A percentile compares a stretch with the other conserved stretches of the same genome.
Evolutionary conservation across 2,888 invertebrate species (phyloP).

Genomic region (Sympetrum striolatum): DNA sequence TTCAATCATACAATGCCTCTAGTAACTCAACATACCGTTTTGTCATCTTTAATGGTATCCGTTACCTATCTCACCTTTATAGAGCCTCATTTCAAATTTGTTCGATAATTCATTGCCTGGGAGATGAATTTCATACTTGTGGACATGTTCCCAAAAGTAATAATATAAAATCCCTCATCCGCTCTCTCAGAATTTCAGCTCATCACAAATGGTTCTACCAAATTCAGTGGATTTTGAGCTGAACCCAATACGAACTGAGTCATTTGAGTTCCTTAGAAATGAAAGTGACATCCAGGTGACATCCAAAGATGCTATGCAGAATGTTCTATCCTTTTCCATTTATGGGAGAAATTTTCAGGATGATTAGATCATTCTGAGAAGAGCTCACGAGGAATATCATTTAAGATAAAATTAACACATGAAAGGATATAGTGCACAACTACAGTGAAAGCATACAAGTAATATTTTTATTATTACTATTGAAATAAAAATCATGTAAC

Average conservation of each 20-base stretch:
- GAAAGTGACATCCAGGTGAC: not conserved
- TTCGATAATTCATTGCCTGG: constrained; percentile 63
- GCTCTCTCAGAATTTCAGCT: not conserved
- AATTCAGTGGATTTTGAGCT: not conserved
- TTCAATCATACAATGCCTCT: not conserved
- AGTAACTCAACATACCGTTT: constrained; percentile 62
- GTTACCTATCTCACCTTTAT: constrained; percentile 58
- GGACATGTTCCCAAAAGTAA: not conserved
- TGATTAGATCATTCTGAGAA: too few species aligned
- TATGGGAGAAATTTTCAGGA: not conserved
- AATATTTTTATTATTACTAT: too few species aligned
- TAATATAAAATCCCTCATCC: not conserved
- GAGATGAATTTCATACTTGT: constrained; percentile 51
- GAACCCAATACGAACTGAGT: not conserved
- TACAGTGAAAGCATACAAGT: too few species aligned
- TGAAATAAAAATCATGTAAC: too few species aligned
- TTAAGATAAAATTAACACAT: too few species aligned
- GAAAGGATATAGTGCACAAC: too few species aligned
- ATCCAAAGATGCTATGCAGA: not conserved
- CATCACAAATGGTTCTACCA: not conserved
- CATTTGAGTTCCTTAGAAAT: not conserved
- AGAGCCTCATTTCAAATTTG: constrained; percentile 61
- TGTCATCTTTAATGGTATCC: constrained; percentile 63
- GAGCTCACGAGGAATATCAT: too few species aligned
- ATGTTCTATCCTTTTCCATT: not conserved